Base-by-base conservation (phyloP, 2,113 vertebrate genomes). In the Bufo gargarizans region DNA sequence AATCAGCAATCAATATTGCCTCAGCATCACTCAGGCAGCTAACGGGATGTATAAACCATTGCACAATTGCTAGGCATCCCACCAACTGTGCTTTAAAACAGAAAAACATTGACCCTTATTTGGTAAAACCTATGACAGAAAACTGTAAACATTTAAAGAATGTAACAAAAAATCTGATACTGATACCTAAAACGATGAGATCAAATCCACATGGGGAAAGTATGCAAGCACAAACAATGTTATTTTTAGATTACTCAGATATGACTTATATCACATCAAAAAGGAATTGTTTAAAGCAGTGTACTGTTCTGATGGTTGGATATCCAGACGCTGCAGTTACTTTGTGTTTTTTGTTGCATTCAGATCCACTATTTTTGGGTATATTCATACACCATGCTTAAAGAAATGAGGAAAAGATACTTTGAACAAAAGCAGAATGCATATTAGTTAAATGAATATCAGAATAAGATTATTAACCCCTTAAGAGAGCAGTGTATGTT, bases 101-200 rank as follows among this genome's bases (percentile, higher is more conserved):
- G 81, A 53, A 83, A 72, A 84, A 84, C 67, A 84, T 45, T 74
- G 67, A 72, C 67, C 82, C 82, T 74, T 72, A 72, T 72, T 84
- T 84, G 67, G 67, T 84, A 83, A 84, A 71, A 58, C 45, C 50
- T 72, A 84, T 84, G 82, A 72, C 22, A 84, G 82, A 84, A 74
- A 84, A 72, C n/a, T 56, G 65, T 84, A 74, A 84, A 84, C 82
- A 84, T 84, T 67, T 69, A 72, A 72, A 72, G 67, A 84, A 84
- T 84, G 67, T 74, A 72, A 56, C 67, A 84, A 84, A 83, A 72
- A 67, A 74, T 84, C 82, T 56, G 82, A 71, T 43, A 84, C 82
- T 84, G 82, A 84, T 84, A 84, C 82, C 82, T 84, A 72, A 17
- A 84, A n/a, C 53, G 72, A 45, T 82, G 82, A 56, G 67, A 72